Percentiles rank a stretch among this genome's conserved stretches.
phyloP scores from a whole-genome alignment of 2,888 invertebrate genomes.

The Melanophora roralis region DNA sequence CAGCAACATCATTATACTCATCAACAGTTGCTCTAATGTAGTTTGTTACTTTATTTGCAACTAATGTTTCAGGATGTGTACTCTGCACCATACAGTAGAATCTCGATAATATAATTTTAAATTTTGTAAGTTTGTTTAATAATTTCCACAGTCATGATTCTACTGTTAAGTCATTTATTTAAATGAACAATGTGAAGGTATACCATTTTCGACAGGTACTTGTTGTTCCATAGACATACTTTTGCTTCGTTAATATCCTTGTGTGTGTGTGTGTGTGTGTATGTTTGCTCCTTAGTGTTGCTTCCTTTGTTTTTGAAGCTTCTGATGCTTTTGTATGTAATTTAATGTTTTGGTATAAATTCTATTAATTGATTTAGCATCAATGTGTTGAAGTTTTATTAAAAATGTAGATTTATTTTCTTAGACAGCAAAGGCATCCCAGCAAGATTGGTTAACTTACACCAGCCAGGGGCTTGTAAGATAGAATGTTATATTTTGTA shows the following conservation, averaged over 20 bases:
- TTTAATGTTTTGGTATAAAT: not conserved
- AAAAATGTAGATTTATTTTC: constrained; percentile 14
- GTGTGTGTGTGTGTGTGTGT: no score
- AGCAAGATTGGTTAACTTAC: constrained; percentile 1
- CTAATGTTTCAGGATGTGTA: constrained; percentile 7
- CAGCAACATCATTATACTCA: constrained; percentile 24
- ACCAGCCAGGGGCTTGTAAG: no score
- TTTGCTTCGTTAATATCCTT: not conserved
- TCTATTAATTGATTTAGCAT: not conserved
- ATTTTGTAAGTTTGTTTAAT: not conserved
- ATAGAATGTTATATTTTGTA: no score
- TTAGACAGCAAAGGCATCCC: not conserved
- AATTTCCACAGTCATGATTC: not conserved
- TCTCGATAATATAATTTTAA: not conserved
- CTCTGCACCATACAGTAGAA: not conserved
- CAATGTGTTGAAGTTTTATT: not conserved
- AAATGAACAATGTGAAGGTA: not conserved
- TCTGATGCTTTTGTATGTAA: not conserved
- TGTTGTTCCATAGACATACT: not conserved
- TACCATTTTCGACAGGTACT: not conserved
- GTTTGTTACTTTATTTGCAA: constrained; percentile 3
- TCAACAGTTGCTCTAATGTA: constrained; percentile 32
- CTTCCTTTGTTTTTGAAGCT: not conserved
- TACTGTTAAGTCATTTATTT: constrained; percentile 9
- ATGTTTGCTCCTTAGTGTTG: not conserved